A percentile compares a stretch with the other conserved stretches of the same genome.
phyloP scores from a whole-genome alignment of 2,888 invertebrate species.

The Latrodectus elegans region DNA sequence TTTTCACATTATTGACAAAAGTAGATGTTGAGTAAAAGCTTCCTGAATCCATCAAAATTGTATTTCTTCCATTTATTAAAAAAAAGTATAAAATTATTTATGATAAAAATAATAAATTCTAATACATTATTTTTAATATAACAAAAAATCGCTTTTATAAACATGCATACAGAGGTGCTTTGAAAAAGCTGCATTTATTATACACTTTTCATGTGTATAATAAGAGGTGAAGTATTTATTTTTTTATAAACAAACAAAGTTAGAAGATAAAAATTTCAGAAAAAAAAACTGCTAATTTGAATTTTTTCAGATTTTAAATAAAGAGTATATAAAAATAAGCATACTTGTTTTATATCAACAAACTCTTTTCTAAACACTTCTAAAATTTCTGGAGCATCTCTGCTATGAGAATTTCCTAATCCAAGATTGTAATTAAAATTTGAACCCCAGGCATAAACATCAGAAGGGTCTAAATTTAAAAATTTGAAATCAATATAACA shows the following conservation, averaged over 20 bases:
- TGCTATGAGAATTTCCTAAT: constrained; percentile 81
- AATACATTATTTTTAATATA: too few species aligned
- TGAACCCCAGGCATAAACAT: constrained; percentile 88
- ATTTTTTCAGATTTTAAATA: not conserved
- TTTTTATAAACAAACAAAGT: not conserved
- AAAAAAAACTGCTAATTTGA: not conserved
- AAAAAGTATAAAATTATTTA: too few species aligned
- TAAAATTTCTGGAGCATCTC: constrained; percentile 81
- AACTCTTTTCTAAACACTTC: constrained; percentile 80
- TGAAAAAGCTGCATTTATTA: too few species aligned
- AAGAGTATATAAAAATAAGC: not conserved
- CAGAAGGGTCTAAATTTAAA: constrained; percentile 76
- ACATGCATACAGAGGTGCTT: too few species aligned
- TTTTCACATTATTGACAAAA: too few species aligned
- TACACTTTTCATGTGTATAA: too few species aligned
- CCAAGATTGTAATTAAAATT: constrained; percentile 90
- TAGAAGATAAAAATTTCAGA: not conserved
- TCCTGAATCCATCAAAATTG: too few species aligned
- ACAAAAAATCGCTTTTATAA: too few species aligned
- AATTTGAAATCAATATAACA: not conserved
- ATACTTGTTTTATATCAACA: constrained; percentile 80
- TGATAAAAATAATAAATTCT: too few species aligned
- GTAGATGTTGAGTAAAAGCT: too few species aligned
- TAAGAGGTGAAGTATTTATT: too few species aligned
- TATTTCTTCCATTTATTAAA: too few species aligned